Evolutionary conservation across 2,113 vertebrate species (phyloP).

Genomic region (Odontesthes bonariensis): DNA sequence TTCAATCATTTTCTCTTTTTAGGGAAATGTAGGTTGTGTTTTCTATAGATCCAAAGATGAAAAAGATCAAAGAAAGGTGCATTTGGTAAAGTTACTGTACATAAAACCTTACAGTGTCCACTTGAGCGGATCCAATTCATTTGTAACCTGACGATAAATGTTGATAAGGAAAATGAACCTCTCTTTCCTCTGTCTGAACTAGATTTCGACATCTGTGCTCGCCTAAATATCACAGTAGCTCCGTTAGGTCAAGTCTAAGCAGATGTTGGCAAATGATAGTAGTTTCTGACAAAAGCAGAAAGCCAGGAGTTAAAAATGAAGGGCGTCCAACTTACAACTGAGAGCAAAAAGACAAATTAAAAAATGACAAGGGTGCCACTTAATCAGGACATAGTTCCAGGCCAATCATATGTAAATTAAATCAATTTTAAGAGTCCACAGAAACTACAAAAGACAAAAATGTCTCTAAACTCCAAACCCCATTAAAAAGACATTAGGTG

Average conservation of each 20-base stretch:
- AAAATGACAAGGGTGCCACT: constrained; percentile 33
- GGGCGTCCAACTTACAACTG: constrained; percentile 16
- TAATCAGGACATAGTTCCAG: constrained; percentile 64
- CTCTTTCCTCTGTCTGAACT: neutral
- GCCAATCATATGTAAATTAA: constrained; percentile 56
- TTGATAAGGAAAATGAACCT: constrained; percentile 10
- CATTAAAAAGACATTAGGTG: constrained; percentile 75
- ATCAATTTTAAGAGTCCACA: constrained; percentile 52
- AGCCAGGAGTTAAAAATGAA: constrained; percentile 28
- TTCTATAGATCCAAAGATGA: too few relatives aligned
- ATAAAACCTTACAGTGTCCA: neutral
- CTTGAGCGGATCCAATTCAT: neutral
- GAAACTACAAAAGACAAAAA: constrained; percentile 62
- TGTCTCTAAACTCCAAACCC: constrained; percentile 67
- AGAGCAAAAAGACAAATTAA: neutral
- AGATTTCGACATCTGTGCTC: neutral
- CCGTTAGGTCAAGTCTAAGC: constrained; percentile 3
- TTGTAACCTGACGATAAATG: constrained; percentile 1
- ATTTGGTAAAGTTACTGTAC: neutral
- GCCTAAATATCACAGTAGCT: constrained; percentile 2
- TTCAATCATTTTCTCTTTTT: too few relatives aligned
- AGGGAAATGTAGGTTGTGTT: too few relatives aligned
- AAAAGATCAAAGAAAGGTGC: neutral
- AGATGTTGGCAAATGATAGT: constrained; percentile 5
- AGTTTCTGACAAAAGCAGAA: constrained; percentile 13